These are phyloP conservation scores for Smutsia gigantea DNA, from an alignment of 2,797 vertebrate species.

Conservation along the genomic window DNA sequence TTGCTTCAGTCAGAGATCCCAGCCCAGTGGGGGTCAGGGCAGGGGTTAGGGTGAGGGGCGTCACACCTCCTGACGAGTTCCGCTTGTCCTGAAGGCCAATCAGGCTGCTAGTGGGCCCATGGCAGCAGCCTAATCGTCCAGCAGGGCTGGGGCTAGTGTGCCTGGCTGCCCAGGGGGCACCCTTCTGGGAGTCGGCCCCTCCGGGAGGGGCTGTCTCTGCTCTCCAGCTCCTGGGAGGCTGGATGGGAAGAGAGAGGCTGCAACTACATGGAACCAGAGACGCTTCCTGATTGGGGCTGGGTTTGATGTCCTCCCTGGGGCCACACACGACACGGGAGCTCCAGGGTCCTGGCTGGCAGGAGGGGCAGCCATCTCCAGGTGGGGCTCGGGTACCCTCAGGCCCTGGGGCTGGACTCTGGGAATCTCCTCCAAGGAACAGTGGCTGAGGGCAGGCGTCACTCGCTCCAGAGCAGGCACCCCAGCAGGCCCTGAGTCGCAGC, in stretches of 20 bases:
- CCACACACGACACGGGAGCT: background rate
- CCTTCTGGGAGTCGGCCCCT: background rate
- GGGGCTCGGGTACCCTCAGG: background rate
- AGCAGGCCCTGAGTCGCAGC: background rate
- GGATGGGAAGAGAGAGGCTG: background rate
- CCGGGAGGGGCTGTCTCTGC: rapidly evolving
- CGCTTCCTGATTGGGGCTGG: background rate
- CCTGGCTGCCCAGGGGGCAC: background rate
- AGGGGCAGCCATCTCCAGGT: background rate
- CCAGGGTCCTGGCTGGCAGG: background rate
- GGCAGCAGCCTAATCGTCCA: background rate
- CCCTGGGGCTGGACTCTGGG: background rate
- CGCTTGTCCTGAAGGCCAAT: background rate
- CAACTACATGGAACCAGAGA: background rate
- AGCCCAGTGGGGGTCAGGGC: background rate
- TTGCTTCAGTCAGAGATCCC: background rate
- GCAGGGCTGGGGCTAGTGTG: background rate
- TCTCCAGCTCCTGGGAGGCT: background rate
- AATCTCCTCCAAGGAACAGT: rapidly evolving
- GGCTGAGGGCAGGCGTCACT: background rate
- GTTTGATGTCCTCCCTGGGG: background rate
- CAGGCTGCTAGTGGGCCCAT: background rate
- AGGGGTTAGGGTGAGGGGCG: background rate
- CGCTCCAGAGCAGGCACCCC: background rate
- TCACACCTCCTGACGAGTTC: background rate